Evolutionary conservation across 2,113 vertebrate genomes (phyloP), one percentile per base, ranked within the genome.

Genomic region (Corvus hawaiiensis): DNA sequence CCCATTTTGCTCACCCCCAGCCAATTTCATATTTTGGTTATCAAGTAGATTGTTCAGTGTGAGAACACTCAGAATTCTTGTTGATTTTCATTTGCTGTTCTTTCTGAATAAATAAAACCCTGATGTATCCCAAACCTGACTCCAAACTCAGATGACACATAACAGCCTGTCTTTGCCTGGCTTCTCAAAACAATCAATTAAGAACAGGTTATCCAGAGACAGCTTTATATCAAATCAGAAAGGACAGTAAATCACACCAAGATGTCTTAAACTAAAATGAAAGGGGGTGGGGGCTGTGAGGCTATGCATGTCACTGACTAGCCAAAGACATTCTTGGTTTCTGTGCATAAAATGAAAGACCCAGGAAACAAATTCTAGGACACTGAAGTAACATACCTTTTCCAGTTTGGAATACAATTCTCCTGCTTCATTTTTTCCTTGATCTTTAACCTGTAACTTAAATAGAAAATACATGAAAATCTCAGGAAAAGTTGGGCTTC

Each of bases 371-470:
- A 89, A 74, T 18, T 51, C 55, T 32, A 85, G 33, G 30, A 86
- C 58, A 73, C 11, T 58, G 16, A 94, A 46, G 63, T 71, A 82
- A 74, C 94, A 87, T 98, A 99, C 99, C 99, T 99, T 99, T 94
- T 99, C 99, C 87, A 99, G 59, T 97, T 99, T 99, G 94, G 93
- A 96, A 94, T 99, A 98, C 37, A 98, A 96, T 66, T 99, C 99
- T 88, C 99, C 99, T 64, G 98, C 98, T 94, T 99, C 99, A 67
- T 98, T 98, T 96, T 99, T 99, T 4, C 99, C 98, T 97, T 99
- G 99, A 90, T 99, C 99, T 98, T 99, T 99, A 63, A 98, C 98
- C 99, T 99, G 98, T 84, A 96, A 97, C 89, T 95, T 95, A 94
- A 97, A 96, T 89, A 97, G 23, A 97, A 32, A 97, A 54, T 56